These are phyloP conservation scores for Palloptera scutellata DNA, from an alignment of 2,888 invertebrate genomes.

Conservation along the genomic window DNA sequence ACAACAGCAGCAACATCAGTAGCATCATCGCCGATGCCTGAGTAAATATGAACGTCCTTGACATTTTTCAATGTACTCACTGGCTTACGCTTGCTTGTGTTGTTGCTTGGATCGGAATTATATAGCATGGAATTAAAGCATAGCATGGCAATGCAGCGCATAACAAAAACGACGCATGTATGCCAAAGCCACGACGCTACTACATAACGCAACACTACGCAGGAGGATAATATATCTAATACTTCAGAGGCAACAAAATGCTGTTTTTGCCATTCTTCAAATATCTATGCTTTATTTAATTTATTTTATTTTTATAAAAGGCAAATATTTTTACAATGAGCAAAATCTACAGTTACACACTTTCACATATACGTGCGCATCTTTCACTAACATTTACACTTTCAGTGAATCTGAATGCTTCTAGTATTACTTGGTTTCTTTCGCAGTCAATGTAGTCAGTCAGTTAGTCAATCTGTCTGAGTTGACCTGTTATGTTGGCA, in stretches of 20 bases:
- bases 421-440: background rate
- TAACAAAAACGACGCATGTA: background rate
- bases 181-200: background rate
- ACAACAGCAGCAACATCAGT: background rate
- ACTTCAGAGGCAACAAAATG: background rate
- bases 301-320: background rate
- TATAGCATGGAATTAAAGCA: background rate
- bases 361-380: background rate
- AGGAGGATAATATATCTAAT: too few species aligned
- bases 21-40: background rate
- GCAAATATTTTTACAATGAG: too few species aligned
- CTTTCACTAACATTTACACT: background rate
- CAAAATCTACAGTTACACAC: too few species aligned
- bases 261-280: background rate
- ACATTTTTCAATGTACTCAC: conserved; percentile 24
- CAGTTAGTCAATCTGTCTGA: background rate
- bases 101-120: background rate
- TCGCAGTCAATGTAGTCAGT: background rate
- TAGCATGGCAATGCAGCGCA: background rate
- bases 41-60: conserved; percentile 23
- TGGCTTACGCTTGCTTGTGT: background rate
- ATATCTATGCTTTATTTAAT: background rate
- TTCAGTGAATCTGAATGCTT: too few species aligned
- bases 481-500: background rate
- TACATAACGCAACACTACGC: background rate